Evolutionary conservation across 2,888 invertebrate species (phyloP).

Genomic region (Zhengitettix transpicula): DNA sequence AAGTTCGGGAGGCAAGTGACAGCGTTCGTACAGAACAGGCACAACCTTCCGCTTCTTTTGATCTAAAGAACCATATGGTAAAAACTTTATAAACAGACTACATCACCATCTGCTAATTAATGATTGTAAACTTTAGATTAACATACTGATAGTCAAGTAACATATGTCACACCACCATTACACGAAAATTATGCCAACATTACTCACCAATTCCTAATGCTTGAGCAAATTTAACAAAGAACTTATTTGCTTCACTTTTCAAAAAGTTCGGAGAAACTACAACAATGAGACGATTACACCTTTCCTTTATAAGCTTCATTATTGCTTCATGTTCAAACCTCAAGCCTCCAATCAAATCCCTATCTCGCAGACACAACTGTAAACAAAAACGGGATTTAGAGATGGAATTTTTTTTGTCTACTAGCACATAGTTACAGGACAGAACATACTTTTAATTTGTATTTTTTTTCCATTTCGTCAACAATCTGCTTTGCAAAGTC

Average conservation of each 20-base stretch:
- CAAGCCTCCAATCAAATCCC: slow-evolving; percentile 52
- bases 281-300: slow-evolving; percentile 64
- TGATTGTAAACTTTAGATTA: not conserved
- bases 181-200: not conserved
- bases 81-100: no score
- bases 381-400: slow-evolving; percentile 11
- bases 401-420: not conserved
- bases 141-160: not conserved
- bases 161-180: not conserved
- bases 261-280: slow-evolving; percentile 64
- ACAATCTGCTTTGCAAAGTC: slow-evolving; percentile 50
- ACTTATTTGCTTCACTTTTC: slow-evolving; percentile 54
- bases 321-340: slow-evolving; percentile 55
- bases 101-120: not conserved
- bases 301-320: slow-evolving; percentile 50
- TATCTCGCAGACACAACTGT: slow-evolving; percentile 59
- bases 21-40: slow-evolving; percentile 49
- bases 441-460: slow-evolving; percentile 41
- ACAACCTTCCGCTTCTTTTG: slow-evolving; percentile 44
- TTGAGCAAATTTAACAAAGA: slow-evolving; percentile 65
- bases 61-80: slow-evolving; percentile 21
- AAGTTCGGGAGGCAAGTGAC: slow-evolving; percentile 45
- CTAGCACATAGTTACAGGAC: not conserved
- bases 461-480: slow-evolving; percentile 39
- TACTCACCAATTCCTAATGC: slow-evolving; percentile 58